Percentiles rank a stretch among this genome's conserved stretches.
phyloP scores from a whole-genome alignment of 2,888 invertebrate genomes.

The Volucella zonaria region DNA sequence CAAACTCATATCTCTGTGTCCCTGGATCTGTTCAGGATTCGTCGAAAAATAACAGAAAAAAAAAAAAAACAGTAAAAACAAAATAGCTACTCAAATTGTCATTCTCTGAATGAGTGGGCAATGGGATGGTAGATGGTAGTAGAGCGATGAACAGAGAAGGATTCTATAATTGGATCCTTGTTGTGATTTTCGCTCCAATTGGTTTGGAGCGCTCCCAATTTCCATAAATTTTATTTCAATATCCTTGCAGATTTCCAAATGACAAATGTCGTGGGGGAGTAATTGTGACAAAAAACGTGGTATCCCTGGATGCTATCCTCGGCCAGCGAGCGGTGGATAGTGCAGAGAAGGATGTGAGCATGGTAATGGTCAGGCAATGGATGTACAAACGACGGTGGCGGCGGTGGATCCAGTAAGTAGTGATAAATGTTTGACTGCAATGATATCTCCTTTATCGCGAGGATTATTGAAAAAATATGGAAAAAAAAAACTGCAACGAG shows the following conservation, averaged over 20 bases:
- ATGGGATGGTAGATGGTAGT: background rate
- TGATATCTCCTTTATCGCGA: conserved; percentile 30
- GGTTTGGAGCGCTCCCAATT: conserved; percentile 34
- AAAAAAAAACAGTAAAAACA: conserved; percentile 8
- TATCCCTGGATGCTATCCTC: background rate
- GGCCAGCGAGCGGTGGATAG: background rate
- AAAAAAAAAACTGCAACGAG: conserved; percentile 6
- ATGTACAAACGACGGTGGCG: background rate
- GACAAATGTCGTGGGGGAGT: conserved; percentile 29
- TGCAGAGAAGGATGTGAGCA: background rate
- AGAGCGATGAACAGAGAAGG: background rate
- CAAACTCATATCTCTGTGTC: background rate
- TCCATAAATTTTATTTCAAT: conserved; percentile 46
- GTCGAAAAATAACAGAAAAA: no score
- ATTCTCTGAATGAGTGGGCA: background rate
- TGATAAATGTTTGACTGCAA: conserved; percentile 29
- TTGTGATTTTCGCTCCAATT: conserved; percentile 62
- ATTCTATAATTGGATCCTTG: conserved; percentile 59
- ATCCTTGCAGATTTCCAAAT: conserved; percentile 33
- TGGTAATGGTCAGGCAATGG: conserved; percentile 3
- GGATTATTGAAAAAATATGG: conserved; percentile 4
- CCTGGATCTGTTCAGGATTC: background rate
- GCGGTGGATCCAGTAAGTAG: background rate
- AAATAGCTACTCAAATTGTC: conserved; percentile 43
- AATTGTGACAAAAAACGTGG: conserved; percentile 19